Evolutionary conservation across 2,113 vertebrate genomes (phyloP).

Genomic region (Brachyistius frenatus): DNA sequence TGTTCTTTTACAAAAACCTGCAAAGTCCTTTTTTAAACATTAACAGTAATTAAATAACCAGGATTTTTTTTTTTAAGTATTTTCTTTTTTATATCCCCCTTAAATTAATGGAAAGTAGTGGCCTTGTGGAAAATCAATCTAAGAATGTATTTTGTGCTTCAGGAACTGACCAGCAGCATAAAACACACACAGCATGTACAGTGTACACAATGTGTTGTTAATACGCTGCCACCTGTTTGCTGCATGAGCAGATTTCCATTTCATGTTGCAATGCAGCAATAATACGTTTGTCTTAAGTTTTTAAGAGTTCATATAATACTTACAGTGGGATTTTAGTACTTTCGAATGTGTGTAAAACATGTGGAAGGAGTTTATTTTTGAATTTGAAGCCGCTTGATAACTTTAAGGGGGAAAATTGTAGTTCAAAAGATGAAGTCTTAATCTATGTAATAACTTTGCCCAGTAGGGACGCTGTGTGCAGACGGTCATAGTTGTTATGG

Average conservation of each 20-base stretch:
- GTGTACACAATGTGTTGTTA: conserved; percentile 49
- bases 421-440: conserved; percentile 7
- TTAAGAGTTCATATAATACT: too few relatives aligned
- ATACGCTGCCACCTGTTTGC: background rate
- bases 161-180: conserved; percentile 36
- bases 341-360: background rate
- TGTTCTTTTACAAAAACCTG: background rate
- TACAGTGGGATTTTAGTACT: too few relatives aligned
- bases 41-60: background rate
- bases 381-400: conserved; percentile 1
- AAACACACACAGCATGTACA: conserved; percentile 28
- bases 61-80: background rate
- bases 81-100: conserved; percentile 9
- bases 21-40: too few relatives aligned
- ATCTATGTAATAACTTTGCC: conserved; percentile 9
- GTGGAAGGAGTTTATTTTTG: background rate
- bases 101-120: conserved; percentile 35
- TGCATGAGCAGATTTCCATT: background rate
- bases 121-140: conserved; percentile 42
- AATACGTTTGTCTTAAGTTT: too few relatives aligned
- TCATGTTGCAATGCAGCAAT: background rate
- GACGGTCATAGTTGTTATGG: conserved; percentile 6
- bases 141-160: conserved; percentile 43
- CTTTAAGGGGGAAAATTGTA: background rate
- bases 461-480: background rate